Percentiles rank a stretch among this genome's conserved stretches.
Evolutionary conservation across 2,888 invertebrate species (phyloP).

Genomic region (Lycocerus yunnanus): DNA sequence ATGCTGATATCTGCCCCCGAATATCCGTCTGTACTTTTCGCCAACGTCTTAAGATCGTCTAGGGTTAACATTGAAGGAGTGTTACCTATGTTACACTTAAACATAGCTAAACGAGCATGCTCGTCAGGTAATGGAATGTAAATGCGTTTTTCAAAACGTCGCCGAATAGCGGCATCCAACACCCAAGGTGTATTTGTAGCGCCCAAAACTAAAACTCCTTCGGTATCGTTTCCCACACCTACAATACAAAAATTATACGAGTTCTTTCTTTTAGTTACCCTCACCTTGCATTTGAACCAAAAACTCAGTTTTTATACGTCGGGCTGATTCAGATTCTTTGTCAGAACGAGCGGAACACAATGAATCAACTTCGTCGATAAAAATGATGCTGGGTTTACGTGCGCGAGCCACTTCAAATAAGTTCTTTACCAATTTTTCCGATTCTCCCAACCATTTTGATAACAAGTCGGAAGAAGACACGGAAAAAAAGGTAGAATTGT

Average conservation of each 20-base stretch:
- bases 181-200: conserved; percentile 99
- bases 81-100: conserved; percentile 93
- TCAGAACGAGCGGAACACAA: conserved; percentile 96
- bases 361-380: conserved; percentile 98
- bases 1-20: conserved; percentile 99
- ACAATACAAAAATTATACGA: too few species aligned
- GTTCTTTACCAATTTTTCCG: conserved; percentile 94
- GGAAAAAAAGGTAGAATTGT: conserved; percentile 98
- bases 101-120: conserved; percentile 90
- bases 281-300: conserved; percentile 97
- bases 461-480: conserved; percentile 98
- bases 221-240: conserved; percentile 94
- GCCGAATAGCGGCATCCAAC: conserved; percentile 92
- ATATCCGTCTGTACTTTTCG: conserved; percentile 88
- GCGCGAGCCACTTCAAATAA: conserved; percentile 93
- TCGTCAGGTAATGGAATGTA: conserved; percentile 98
- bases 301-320: conserved; percentile 98
- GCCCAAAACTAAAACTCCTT: conserved; percentile 87
- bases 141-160: conserved; percentile 98
- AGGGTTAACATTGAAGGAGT: conserved; percentile 85
- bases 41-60: conserved; percentile 82
- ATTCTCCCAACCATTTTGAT: conserved; percentile 99
- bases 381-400: conserved; percentile 97
- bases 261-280: too few species aligned
- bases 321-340: conserved; percentile 97